Percentiles rank a stretch among this genome's conserved stretches.
These are phyloP conservation scores for Pachyseris speciosa DNA, from an alignment of 64 coral and sea anemone genomes.

Conservation along the genomic window DNA sequence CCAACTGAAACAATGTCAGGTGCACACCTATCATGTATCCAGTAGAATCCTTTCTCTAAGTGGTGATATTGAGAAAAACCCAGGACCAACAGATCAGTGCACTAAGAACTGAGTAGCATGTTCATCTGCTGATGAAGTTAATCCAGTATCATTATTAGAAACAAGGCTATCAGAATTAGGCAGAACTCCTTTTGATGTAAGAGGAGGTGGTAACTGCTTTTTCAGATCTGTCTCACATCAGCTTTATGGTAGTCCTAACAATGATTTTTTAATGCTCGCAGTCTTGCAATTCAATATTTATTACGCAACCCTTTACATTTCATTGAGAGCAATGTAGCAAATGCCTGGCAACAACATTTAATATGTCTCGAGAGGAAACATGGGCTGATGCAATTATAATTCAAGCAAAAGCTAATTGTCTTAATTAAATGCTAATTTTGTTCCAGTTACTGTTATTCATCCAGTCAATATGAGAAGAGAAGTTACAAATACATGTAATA, in stretches of 20 bases:
- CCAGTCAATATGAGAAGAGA: conserved; percentile 19
- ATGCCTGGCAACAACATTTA: conserved; percentile 53
- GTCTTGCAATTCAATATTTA: conserved; percentile 54
- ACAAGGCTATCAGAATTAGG: conserved; percentile 46
- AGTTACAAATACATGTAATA: not conserved
- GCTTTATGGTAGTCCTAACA: conserved; percentile 10
- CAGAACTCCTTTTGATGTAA: conserved; percentile 33
- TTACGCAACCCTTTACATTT: conserved; percentile 51
- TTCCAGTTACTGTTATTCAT: conserved; percentile 41
- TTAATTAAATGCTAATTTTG: conserved; percentile 41
- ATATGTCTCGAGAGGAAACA: conserved; percentile 50
- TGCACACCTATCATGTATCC: conserved; percentile 18
- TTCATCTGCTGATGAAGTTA: not conserved
- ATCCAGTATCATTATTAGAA: conserved; percentile 51
- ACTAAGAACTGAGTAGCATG: not conserved
- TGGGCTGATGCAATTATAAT: conserved; percentile 66
- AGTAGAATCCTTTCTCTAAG: conserved; percentile 24
- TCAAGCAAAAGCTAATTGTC: conserved; percentile 53
- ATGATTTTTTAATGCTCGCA: conserved; percentile 24
- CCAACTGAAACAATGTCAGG: conserved; percentile 20
- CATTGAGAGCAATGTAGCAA: conserved; percentile 62
- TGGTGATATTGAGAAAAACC: conserved; percentile 82
- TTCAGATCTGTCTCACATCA: conserved; percentile 63
- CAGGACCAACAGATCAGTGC: conserved; percentile 48
- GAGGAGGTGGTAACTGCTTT: conserved; percentile 65